Conservation (phyloP, 30 jellyfish, hydroid and myxozoan species). For the Turritopsis dohrnii region DNA sequence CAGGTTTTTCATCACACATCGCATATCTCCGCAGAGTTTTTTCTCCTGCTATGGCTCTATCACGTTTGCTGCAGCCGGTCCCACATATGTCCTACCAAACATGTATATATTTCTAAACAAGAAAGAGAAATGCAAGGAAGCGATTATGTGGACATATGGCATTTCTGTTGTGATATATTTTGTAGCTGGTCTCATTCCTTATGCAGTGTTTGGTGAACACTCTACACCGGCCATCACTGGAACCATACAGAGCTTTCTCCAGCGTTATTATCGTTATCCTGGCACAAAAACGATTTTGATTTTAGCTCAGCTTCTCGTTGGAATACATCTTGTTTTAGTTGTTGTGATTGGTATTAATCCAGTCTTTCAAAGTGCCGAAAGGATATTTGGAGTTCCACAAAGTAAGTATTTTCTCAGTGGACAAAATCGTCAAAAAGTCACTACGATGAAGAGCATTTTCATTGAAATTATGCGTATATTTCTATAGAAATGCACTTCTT, state of each 20-base stretch:
- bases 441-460: no score
- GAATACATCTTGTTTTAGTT: neutral
- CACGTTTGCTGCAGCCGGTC: constrained; percentile 2
- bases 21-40: neutral
- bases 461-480: no score
- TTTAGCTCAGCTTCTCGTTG: neutral
- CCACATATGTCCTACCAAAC: neutral
- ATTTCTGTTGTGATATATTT: neutral
- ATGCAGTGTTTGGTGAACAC: neutral
- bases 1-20: neutral
- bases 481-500: no score
- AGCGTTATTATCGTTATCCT: neutral
- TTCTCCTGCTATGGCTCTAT: neutral
- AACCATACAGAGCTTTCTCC: neutral
- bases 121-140: neutral
- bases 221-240: neutral
- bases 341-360: constrained; percentile 8
- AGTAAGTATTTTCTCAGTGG: constrained; percentile 10
- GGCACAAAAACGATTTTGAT: neutral
- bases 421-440: no score
- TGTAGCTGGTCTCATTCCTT: neutral
- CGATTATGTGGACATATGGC: neutral
- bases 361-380: neutral
- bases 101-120: neutral
- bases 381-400: neutral